Base-by-base conservation (phyloP, 2,888 invertebrate genomes). In the Aleiodes leptofemur region DNA sequence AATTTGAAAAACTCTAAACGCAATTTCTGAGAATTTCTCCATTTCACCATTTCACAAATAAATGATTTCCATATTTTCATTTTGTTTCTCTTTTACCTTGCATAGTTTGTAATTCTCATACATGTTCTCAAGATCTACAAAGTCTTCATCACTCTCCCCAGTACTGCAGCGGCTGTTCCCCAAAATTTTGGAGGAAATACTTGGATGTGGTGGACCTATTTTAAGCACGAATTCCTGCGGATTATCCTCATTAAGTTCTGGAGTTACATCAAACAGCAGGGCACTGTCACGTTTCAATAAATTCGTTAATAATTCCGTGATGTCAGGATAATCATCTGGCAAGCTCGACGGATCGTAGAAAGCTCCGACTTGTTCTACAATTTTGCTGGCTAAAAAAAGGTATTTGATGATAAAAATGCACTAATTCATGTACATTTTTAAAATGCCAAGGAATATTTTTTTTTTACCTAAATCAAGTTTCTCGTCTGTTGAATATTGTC, bases 191-290 rank as follows among this genome's bases (percentile, higher is more conserved):
- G 84, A 79, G 14, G 76, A 77, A 77, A 69, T 81, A 7, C 74
- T 69, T n/a, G 78, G 70, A 5, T 74, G 69, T 0, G 81, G 78
- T 9, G 85, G 83, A 3, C 83, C 81, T 57, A 87, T 80, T 72
- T 77, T 84, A 6, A 86, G 55, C 7, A 83, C 82, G 56, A 83
- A 84, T 4, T 48, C 69, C 1, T 76, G 34, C 4, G 82, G 77
- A 57, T 76, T 72, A 11, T 69, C 64, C 43, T 82, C 82, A 51
- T 85, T 75, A 0, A 86, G 77, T 69, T 83, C 86, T 61, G 84
- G 81, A 5, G 80, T 75, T 16, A 87, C 72, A 66, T 87, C 86
- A 70, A 87, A 85, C 53, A 87, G 74, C 57, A 85, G 73, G 43
- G 86, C 79, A 57, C 87, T 87, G 0, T 68, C 13, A 57, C 38